These are phyloP conservation scores for Aeoliscus strigatus DNA, from an alignment of 2,797 vertebrate species.

Conservation along the genomic window DNA sequence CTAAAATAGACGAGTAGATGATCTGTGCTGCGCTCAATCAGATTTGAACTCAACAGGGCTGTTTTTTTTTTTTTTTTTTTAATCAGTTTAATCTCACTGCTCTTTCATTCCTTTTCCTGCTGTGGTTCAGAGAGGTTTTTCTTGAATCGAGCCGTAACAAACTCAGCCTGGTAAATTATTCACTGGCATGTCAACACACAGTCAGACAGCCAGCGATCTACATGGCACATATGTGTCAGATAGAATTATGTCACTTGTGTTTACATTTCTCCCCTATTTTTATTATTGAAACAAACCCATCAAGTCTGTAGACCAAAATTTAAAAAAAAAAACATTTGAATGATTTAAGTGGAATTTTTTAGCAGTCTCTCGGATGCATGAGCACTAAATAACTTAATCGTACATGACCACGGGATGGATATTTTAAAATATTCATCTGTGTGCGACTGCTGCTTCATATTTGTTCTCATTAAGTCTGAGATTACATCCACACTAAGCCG, in stretches of 20 bases:
- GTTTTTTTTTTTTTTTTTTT: too few species aligned
- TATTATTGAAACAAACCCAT: background rate
- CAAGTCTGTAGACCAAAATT: too few species aligned
- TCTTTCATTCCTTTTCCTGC: slow-evolving; percentile 9
- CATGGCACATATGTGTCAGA: background rate
- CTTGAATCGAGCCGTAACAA: slow-evolving; percentile 34
- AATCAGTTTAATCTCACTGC: slow-evolving; percentile 1
- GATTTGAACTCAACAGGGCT: too few species aligned
- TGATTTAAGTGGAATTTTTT: background rate
- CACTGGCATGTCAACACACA: slow-evolving; percentile 18
- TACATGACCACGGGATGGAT: slow-evolving; percentile 3
- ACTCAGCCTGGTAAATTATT: slow-evolving; percentile 44
- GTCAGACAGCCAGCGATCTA: background rate
- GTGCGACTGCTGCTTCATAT: slow-evolving; percentile 9
- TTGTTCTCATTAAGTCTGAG: slow-evolving; percentile 11
- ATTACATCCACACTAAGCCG: background rate
- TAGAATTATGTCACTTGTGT: too few species aligned
- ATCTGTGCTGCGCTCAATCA: too few species aligned
- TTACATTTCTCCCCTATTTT: too few species aligned
- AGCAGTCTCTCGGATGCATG: slow-evolving; percentile 20
- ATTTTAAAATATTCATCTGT: slow-evolving; percentile 33
- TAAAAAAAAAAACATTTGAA: background rate
- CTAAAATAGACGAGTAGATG: too few species aligned
- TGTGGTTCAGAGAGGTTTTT: slow-evolving; percentile 26
- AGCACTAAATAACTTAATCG: slow-evolving; percentile 24